Evolutionary conservation across 2,113 vertebrate genomes (phyloP), one percentile per base, ranked within the genome.

Genomic region (Cephalopholis sonnerati): DNA sequence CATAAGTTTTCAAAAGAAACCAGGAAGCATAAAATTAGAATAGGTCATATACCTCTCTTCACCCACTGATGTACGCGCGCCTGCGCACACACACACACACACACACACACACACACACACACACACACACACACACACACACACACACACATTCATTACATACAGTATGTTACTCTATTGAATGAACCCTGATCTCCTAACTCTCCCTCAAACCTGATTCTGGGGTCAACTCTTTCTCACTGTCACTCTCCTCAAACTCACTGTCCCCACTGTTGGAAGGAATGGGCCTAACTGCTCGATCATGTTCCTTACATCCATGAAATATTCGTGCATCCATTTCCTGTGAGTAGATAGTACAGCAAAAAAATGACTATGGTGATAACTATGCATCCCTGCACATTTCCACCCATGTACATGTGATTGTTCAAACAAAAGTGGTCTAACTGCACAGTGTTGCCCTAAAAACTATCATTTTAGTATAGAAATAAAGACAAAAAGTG

Each of bases 201-300:
- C 25, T 61, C 1, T 22, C 48, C 20, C 72, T 50, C 71, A 59
- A 59, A 59, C 44, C 7, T 39, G 29, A 41, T 64, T 65, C 11
- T 24, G 7, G n/a, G n/a, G n/a, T n/a, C n/a, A 39, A 65, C 50
- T 65, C 74, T 39, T 65, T 32, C 22, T 51, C 4, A 51, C 46
- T 59, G 62, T n/a, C n/a, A n/a, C n/a, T 64, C 27, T 74, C 57
- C 22, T 68, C 62, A 51, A 41, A n/a, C 44, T 74, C 44, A 20
- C 46, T 17, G 72, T 51, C 46, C 63, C 57, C n/a, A n/a, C n/a
- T n/a, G n/a, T n/a, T n/a, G n/a, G n/a, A n/a, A n/a, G n/a, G n/a
- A n/a, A n/a, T n/a, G n/a, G n/a, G n/a, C n/a, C n/a, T n/a, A n/a
- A n/a, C n/a, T n/a, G n/a, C n/a, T n/a, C n/a, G n/a, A n/a, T n/a